Evolutionary conservation across 2,797 vertebrate species (phyloP), one percentile per base, ranked within the genome.

Genomic region (Hippopotamyrus pictus): DNA sequence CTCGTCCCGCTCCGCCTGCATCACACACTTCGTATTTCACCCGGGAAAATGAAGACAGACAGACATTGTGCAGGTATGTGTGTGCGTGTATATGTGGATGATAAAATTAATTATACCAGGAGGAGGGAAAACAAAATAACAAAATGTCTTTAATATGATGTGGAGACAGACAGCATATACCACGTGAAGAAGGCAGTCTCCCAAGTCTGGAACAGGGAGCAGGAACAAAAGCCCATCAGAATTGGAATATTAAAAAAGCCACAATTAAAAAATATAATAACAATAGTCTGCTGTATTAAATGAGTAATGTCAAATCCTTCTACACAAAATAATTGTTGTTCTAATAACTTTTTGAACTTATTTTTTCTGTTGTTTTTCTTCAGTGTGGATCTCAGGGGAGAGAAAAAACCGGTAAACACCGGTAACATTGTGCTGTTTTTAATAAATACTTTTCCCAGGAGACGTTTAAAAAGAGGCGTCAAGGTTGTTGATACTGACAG

Each of bases 11-110:
- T 95, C 94, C 91, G 93, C 95, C 96, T 93, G 95, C 96, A 98
- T 98, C 98, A 98, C 98, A 97, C 95, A 97, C 97, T 98, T 98
- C 97, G 97, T 97, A 98, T 98, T 97, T 97, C 93, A 95, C 95
- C 96, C 97, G 96, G 96, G 91, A 79, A 91, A 92, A 93, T 90
- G 93, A 95, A 94, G 94, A 95, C 57, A 9, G 57, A 59, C 57
- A 57, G 54, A 59, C 57, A 59, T 59, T 22, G 7, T 59, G n/a
- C 57, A 59, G 19, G 57, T 59, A 96, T 95, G 94, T 96, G 94
- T 46, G 22, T 44, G 1, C 4, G 96, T 96, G 96, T 96, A 96
- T 95, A 95, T 93, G 94, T 94, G 95, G 95, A 96, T 96, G 95
- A 96, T 96, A 95, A 96, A 95, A 96, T 96, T 95, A 96, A 96